Evolutionary conservation across 2,113 vertebrate species (phyloP), one percentile per base, ranked within the genome.

Genomic region (Pholis gunnellus): DNA sequence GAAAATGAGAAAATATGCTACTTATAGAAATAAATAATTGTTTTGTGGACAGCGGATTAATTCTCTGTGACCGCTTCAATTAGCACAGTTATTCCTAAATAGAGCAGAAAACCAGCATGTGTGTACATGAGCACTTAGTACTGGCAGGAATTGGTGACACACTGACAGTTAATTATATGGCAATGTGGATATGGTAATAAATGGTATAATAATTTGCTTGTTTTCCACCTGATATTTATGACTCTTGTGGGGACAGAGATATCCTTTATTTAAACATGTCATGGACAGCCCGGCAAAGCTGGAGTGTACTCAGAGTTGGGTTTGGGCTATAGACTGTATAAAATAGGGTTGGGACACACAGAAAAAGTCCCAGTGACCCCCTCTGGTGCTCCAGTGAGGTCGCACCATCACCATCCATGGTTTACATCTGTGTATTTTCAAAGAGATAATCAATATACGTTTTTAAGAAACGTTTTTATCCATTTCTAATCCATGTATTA

Each of bases 301-400:
- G 18, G 56, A 27, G 11, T 7, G 2, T 20, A 9, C 1, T 40
- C 0, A 17, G 9, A 70, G 52, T 59, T 38, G 22, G 52, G 46
- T 50, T 50, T 17, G 5, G 46, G 6, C 15, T 50, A 7, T 2
- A 50, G 50, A 22, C 48, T 50, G 17, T 50, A 6, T 50, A 9
- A 48, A 48, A 52, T 52, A 9, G 8, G 20, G 48, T 50, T 6
- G 25, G 31, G 20, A 4, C 1, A 52, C 27, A 8, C 27, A 31
- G 68, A 44, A 31, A 31, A 54, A 3, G 78, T 56, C 44, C 60
- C 60, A 57, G 78, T 57, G 60, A 59, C 60, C 27, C 29, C 78
- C 10, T 57, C 48, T 73, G 69, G 69, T 36, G 48, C 38, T 7
- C 50, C 38, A 27, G 17, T 27, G 60, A 57, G 22, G 48, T 54